Conservation (phyloP, 2,113 vertebrate genomes). For the Bettongia penicillata region DNA sequence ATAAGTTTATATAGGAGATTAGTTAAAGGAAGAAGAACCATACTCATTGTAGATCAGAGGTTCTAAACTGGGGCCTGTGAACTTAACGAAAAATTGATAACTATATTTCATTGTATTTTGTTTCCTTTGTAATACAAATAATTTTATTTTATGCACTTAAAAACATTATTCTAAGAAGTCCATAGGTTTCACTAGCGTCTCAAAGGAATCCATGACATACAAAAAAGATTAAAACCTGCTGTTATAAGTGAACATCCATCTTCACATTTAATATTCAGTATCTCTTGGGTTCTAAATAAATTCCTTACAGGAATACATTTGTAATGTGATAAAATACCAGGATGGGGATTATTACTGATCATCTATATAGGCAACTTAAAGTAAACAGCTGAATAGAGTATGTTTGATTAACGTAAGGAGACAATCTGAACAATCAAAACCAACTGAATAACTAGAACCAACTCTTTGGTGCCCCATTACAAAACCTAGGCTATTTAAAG, state of each 20-base stretch:
- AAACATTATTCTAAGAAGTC: not conserved
- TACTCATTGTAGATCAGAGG: not conserved
- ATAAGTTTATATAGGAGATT: not conserved
- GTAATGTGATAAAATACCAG: not conserved
- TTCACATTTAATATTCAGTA: not conserved
- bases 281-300: not conserved
- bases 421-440: not conserved
- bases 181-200: not conserved
- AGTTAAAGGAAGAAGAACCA: not conserved
- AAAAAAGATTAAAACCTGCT: not conserved
- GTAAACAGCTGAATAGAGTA: not conserved
- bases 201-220: not conserved
- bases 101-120: not conserved
- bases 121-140: not conserved
- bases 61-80: not conserved
- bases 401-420: not conserved
- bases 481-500: not conserved
- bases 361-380: not conserved
- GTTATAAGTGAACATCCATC: not conserved
- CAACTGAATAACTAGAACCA: not conserved
- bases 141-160: not conserved
- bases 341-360: not conserved
- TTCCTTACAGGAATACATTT: not conserved
- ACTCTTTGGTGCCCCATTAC: not conserved
- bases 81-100: not conserved